Base-by-base conservation (phyloP, 2,888 invertebrate genomes). In the Cylloceria caligata region DNA sequence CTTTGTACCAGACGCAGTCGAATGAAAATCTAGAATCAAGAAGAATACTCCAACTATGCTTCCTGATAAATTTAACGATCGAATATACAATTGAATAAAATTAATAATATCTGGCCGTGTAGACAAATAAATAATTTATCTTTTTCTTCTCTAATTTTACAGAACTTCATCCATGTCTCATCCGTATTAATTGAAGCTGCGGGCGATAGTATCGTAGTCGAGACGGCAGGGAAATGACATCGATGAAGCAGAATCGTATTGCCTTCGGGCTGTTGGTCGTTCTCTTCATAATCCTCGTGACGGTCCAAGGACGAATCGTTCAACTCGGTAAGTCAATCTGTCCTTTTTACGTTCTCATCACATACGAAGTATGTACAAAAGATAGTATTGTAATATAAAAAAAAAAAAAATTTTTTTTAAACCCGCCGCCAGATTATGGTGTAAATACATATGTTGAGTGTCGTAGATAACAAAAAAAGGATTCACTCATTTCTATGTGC, bases 111-210 rank as follows among this genome's bases (percentile, higher is more conserved):
- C 7, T 5, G 6, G 9, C 1, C 5, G 7, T 9, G 0, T 3
- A 3, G 11, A 30, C 19, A 36, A 19, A 39, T 21, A 19, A 19
- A 62, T 11, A 19, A 62, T 62, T 19, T 7, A 13, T 13, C 6
- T 24, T 64, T 64, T 64, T 39, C 45, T 60, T 85, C 80, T 85
- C 45, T 80, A 81, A 27, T 16, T 13, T 86, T 89, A 55, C 88
- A 91, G 91, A 86, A 83, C 80, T 65, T 79, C 84, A 87, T 86
- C 84, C 79, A 90, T 90, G 90, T 86, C 86, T 85, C 84, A 84
- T 75, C 75, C 77, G 80, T 85, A 83, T 68, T 89, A 83, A 86
- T 72, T 45, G 62, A 42, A 87, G 84, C 76, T 72, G 73, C 75
- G 72, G 75, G 83, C 86, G 84, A 85, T 80, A 62, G 84, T 83